phyloP scores from a whole-genome alignment of 2,797 vertebrate genomes.

The Catostomus latipinnis region DNA sequence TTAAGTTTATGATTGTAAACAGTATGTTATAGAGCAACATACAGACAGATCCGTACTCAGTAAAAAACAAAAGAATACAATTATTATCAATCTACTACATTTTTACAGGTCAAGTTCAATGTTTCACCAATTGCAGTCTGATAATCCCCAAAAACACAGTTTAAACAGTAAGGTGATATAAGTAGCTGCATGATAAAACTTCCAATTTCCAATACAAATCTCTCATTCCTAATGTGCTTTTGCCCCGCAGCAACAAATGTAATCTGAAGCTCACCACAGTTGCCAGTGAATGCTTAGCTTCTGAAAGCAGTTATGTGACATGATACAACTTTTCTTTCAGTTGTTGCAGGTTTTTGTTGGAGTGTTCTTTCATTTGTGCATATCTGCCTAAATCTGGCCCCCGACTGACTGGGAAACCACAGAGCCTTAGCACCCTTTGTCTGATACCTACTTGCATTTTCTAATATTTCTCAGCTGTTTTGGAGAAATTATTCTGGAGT shows the following conservation, averaged over 20 bases:
- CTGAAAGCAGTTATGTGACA: constrained; percentile 9
- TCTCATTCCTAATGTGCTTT: constrained; percentile 48
- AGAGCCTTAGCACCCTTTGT: no score
- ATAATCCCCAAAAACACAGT: not conserved
- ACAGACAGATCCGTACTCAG: constrained; percentile 38
- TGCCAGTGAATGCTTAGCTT: not conserved
- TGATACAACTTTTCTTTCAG: not conserved
- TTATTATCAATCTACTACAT: not conserved
- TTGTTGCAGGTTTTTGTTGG: not conserved
- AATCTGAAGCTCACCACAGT: not conserved
- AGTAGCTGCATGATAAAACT: constrained; percentile 21
- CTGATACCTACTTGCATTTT: no score
- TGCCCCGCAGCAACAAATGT: not conserved
- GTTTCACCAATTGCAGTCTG: constrained; percentile 9
- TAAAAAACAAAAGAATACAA: not conserved
- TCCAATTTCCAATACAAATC: not conserved
- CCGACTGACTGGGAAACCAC: no score
- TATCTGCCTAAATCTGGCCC: no score
- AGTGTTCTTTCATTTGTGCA: no score
- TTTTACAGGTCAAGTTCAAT: constrained; percentile 36
- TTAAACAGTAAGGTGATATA: not conserved
- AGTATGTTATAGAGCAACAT: constrained; percentile 46
- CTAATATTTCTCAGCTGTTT: no score
- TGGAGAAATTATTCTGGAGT: no score
- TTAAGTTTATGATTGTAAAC: constrained; percentile 46